phyloP scores from a whole-genome alignment of 2,888 invertebrate species.

The Mimachlamys varia region DNA sequence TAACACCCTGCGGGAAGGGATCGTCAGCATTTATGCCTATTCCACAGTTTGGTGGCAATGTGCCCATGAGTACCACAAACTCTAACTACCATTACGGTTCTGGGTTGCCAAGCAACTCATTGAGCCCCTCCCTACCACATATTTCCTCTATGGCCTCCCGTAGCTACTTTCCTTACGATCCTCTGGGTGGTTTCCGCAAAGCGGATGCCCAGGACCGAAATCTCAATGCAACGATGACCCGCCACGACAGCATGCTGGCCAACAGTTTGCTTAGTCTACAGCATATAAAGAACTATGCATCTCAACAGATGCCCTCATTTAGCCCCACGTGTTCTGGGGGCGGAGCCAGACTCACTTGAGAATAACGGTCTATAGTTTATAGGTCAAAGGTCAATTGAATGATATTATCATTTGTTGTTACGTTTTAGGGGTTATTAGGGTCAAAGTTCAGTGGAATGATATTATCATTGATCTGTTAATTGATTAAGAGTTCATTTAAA shows the following conservation, averaged over 20 bases:
- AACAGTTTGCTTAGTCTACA: slow-evolving; percentile 86
- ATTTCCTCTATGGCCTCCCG: slow-evolving; percentile 79
- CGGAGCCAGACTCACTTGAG: slow-evolving; percentile 72
- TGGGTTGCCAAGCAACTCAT: slow-evolving; percentile 64
- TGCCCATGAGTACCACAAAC: slow-evolving; percentile 62
- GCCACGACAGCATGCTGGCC: slow-evolving; percentile 67
- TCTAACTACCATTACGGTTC: slow-evolving; percentile 63
- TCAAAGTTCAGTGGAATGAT: slow-evolving; percentile 32
- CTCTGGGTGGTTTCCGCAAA: slow-evolving; percentile 91
- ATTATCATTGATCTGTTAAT: slow-evolving; percentile 28
- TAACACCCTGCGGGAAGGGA: slow-evolving; percentile 68
- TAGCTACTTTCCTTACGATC: slow-evolving; percentile 90
- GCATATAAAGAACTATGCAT: slow-evolving; percentile 93
- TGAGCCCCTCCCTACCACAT: slow-evolving; percentile 77
- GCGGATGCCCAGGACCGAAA: slow-evolving; percentile 78
- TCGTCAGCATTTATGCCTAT: slow-evolving; percentile 94
- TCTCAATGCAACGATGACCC: slow-evolving; percentile 71
- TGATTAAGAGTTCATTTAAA: no score
- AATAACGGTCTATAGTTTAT: slow-evolving; percentile 39
- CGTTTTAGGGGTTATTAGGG: neutral
- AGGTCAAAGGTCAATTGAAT: neutral
- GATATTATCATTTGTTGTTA: slow-evolving; percentile 24
- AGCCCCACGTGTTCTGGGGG: slow-evolving; percentile 71
- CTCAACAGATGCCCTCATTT: slow-evolving; percentile 76
- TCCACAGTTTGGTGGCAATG: slow-evolving; percentile 81